Evolutionary conservation across 2,888 invertebrate genomes (phyloP).

Genomic region (Metalampra italica): DNA sequence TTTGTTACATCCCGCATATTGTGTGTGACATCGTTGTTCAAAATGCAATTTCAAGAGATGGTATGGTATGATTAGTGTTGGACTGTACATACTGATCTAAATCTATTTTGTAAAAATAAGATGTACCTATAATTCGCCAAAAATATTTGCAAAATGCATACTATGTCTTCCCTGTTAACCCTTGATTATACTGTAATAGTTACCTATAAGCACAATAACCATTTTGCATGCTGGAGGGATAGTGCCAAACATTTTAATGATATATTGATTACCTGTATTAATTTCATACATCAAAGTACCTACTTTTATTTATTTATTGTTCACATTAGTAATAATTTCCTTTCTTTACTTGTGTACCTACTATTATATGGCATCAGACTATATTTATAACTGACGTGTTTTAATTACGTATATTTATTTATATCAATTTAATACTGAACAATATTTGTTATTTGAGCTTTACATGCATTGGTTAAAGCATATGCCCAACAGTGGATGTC

Average conservation of each 20-base stretch:
- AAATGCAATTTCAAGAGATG: neutral
- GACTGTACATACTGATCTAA: neutral
- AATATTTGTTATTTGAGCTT: too few relatives aligned
- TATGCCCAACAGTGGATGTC: too few relatives aligned
- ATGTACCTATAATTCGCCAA: constrained; percentile 27
- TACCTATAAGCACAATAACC: constrained; percentile 12
- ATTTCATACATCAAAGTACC: neutral
- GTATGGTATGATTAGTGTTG: neutral
- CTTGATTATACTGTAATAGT: constrained; percentile 31
- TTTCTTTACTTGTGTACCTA: too few relatives aligned
- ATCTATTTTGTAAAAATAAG: constrained; percentile 10
- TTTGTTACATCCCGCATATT: too few relatives aligned
- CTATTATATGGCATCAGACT: too few relatives aligned
- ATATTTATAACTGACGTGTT: too few relatives aligned
- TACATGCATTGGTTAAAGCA: too few relatives aligned
- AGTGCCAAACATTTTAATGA: constrained; percentile 20
- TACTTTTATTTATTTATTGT: neutral
- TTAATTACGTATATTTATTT: too few relatives aligned
- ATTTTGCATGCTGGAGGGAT: constrained; percentile 12
- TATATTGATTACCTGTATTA: neutral
- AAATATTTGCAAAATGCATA: constrained; percentile 49
- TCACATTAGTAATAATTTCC: neutral
- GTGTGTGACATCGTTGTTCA: too few relatives aligned
- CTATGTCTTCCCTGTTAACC: constrained; percentile 66
- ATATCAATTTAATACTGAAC: too few relatives aligned